Percentiles rank a stretch among this genome's conserved stretches.
phyloP scores from a whole-genome alignment of 2,113 vertebrate genomes.

The Xerus inauris region DNA sequence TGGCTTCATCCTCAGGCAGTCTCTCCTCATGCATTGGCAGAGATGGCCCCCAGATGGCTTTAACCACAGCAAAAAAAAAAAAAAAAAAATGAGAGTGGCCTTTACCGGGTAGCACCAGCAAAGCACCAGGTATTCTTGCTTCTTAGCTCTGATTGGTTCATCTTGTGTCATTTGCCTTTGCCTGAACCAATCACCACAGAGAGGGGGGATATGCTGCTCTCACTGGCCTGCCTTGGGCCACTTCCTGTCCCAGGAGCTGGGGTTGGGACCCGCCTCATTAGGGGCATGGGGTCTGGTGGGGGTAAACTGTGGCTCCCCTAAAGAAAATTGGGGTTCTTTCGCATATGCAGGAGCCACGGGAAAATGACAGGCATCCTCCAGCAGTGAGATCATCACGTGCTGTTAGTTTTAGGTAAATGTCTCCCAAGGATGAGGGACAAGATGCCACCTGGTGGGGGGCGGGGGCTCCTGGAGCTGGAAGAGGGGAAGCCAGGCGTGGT shows the following conservation, averaged over 20 bases:
- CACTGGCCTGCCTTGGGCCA: background rate
- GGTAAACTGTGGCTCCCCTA: background rate
- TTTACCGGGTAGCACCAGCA: background rate
- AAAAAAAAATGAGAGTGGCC: background rate
- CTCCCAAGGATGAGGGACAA: background rate
- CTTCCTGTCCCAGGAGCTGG: background rate
- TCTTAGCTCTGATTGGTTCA: conserved; percentile 26
- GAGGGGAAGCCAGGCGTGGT: background rate
- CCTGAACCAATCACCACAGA: background rate
- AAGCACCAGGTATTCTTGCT: background rate
- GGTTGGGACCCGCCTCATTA: background rate
- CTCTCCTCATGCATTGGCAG: background rate
- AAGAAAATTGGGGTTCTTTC: background rate
- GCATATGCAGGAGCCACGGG: background rate
- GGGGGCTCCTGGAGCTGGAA: background rate
- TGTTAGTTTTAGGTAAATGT: conserved; percentile 22
- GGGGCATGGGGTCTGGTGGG: background rate
- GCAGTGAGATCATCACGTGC: background rate
- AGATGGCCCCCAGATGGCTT: background rate
- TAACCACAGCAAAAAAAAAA: background rate
- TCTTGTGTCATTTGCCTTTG: background rate
- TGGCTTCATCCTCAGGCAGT: background rate
- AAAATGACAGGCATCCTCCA: background rate
- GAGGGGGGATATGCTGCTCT: background rate
- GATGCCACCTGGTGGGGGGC: background rate